phyloP scores from a whole-genome alignment of 2,888 invertebrate species.

The Patella pellucida region DNA sequence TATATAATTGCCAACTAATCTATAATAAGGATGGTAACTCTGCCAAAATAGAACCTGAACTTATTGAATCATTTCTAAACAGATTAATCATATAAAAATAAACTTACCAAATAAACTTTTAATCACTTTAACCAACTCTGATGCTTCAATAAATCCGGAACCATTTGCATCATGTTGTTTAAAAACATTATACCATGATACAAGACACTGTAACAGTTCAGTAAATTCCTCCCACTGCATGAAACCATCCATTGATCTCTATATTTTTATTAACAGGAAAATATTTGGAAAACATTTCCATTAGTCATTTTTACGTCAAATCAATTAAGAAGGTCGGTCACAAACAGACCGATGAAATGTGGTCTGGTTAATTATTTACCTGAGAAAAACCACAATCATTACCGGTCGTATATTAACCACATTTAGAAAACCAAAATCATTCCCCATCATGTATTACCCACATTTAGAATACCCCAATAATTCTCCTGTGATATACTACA shows the following conservation, averaged over 20 bases:
- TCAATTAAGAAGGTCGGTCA: no score
- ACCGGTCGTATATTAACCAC: no score
- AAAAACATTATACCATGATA: constrained; percentile 63
- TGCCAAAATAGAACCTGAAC: neutral
- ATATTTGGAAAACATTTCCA: neutral
- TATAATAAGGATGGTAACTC: no score
- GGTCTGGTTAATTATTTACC: no score
- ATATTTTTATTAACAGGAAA: constrained; percentile 4
- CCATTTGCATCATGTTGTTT: constrained; percentile 53
- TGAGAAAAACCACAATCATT: no score
- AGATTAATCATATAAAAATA: neutral
- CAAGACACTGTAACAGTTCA: constrained; percentile 64
- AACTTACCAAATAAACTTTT: constrained; percentile 54
- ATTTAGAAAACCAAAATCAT: no score
- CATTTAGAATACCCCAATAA: no score
- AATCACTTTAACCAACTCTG: constrained; percentile 56
- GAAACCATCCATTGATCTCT: constrained; percentile 65
- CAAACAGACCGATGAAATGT: no score
- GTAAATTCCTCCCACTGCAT: constrained; percentile 67
- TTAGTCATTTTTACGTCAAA: no score
- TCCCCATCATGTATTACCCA: no score
- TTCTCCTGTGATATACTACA: no score
- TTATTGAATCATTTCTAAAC: neutral
- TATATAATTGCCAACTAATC: no score
- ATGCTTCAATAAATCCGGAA: constrained; percentile 59